Evolutionary conservation across 2,797 vertebrate genomes (phyloP).

Genomic region (Emydoidea blandingii): DNA sequence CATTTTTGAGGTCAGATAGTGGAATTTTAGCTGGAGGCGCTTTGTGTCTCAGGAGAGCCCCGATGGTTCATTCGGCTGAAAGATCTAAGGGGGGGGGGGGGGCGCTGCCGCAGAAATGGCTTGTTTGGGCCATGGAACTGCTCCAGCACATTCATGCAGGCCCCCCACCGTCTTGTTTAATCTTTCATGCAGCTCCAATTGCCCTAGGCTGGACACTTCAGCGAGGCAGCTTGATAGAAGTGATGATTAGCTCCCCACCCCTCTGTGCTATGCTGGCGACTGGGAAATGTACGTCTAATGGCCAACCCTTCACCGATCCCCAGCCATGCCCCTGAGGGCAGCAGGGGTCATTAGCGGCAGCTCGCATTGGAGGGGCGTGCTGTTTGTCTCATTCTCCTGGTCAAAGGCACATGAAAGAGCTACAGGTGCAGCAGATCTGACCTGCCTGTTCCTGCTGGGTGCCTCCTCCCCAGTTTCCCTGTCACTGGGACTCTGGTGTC

Average conservation of each 20-base stretch:
- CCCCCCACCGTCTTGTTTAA: constrained; percentile 80
- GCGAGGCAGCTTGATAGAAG: constrained; percentile 78
- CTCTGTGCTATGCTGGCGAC: constrained; percentile 39
- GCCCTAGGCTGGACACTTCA: constrained; percentile 79
- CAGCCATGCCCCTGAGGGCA: constrained; percentile 35
- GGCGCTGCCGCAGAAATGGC: constrained; percentile 63
- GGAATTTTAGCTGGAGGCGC: constrained; percentile 79
- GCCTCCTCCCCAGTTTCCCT: neutral
- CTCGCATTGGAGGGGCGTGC: constrained; percentile 22
- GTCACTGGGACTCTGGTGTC: neutral
- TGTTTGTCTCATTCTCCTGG: constrained; percentile 1
- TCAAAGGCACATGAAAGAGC: constrained; percentile 7
- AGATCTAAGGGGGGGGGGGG: constrained; percentile 79
- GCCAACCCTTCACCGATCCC: constrained; percentile 61
- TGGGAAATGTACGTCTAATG: constrained; percentile 69
- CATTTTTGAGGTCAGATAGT: constrained; percentile 73
- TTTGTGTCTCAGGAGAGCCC: constrained; percentile 71
- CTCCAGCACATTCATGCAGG: constrained; percentile 49
- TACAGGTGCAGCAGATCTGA: constrained; percentile 46
- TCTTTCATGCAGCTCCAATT: constrained; percentile 82
- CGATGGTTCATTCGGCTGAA: constrained; percentile 75
- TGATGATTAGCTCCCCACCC: constrained; percentile 79
- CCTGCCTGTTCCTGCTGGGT: constrained; percentile 49
- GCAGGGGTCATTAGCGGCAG: constrained; percentile 38
- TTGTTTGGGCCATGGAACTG: constrained; percentile 65